Conservation (phyloP, 1,140 invertebrate genomes). For the Trichomalopsis sarcophagae region DNA sequence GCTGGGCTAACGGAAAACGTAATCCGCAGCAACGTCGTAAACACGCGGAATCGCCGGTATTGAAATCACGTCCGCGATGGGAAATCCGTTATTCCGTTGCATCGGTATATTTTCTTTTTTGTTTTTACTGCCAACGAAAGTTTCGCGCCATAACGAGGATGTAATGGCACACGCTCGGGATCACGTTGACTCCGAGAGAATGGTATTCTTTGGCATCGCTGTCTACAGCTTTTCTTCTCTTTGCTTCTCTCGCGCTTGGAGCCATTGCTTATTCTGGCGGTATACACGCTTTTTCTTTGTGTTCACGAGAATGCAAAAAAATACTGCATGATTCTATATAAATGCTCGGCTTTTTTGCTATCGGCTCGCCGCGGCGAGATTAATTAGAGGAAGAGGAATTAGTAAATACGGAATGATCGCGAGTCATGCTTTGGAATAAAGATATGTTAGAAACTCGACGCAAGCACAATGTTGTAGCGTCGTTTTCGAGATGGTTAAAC, state of each 20-base stretch:
- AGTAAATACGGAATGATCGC: slow-evolving; percentile 14
- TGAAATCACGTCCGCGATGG: not conserved
- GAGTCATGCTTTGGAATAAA: not conserved
- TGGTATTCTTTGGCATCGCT: slow-evolving; percentile 47
- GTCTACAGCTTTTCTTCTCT: not conserved
- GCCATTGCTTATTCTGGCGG: not conserved
- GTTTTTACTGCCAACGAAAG: not conserved
- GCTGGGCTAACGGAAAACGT: not conserved
- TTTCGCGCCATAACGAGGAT: slow-evolving; percentile 19
- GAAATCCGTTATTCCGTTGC: not conserved
- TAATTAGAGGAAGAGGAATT: too few relatives aligned
- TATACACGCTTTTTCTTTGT: slow-evolving; percentile 6
- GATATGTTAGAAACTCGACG: not conserved
- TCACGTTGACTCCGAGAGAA: slow-evolving; percentile 25
- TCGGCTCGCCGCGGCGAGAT: not conserved
- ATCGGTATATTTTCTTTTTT: not conserved
- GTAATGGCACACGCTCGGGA: slow-evolving; percentile 11
- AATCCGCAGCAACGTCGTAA: not conserved
- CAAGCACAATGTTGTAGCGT: not conserved
- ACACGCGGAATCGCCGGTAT: not conserved
- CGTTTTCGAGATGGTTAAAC: not conserved
- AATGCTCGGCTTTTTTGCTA: too few relatives aligned
- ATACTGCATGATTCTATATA: not conserved
- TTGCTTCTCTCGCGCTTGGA: not conserved
- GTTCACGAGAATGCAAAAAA: slow-evolving; percentile 20